Conservation (phyloP, 1,140 invertebrate genomes). For the Antheraea pernyi region DNA sequence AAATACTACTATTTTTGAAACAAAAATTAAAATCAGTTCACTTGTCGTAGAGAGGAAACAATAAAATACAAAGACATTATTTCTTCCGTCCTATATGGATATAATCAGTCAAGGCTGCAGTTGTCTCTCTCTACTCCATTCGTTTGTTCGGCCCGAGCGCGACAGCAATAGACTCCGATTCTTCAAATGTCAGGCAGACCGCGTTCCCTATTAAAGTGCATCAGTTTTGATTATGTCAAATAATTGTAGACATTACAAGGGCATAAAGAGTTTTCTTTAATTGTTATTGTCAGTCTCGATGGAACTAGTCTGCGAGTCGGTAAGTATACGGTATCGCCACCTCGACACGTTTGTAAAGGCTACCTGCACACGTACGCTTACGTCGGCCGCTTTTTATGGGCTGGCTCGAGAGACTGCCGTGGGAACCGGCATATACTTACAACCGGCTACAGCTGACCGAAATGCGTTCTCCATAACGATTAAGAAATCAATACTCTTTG, state of each 20-base stretch:
- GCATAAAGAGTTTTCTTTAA: not conserved
- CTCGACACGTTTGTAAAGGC: constrained; percentile 64
- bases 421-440: constrained; percentile 75
- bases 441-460: constrained; percentile 72
- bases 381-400: constrained; percentile 71
- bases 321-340: constrained; percentile 45
- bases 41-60: no score
- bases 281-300: constrained; percentile 33
- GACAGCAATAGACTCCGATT: no score
- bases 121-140: no score
- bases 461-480: constrained; percentile 79
- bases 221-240: not conserved
- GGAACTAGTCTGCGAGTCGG: constrained; percentile 23
- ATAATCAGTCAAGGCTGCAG: no score
- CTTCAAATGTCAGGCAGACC: no score
- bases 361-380: constrained; percentile 70
- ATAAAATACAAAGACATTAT: no score
- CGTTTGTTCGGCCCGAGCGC: no score
- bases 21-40: no score
- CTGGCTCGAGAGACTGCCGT: constrained; percentile 75
- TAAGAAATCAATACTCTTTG: constrained; percentile 77
- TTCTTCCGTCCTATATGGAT: no score
- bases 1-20: no score
- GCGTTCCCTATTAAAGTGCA: not conserved
- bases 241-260: not conserved